Conservation (phyloP, 2,113 vertebrate genomes). For the Strix uralensis region DNA sequence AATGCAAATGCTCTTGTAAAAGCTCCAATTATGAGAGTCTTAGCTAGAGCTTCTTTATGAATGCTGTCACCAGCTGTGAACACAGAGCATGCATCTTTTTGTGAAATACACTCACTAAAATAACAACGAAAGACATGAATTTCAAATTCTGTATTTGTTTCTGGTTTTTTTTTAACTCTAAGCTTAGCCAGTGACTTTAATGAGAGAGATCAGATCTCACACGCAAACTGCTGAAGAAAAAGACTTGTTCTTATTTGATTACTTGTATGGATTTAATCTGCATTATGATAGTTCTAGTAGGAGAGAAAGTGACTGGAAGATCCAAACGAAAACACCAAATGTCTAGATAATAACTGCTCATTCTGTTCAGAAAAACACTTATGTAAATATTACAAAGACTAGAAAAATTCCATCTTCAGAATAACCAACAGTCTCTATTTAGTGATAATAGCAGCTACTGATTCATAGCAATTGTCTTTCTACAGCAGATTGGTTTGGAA, state of each 20-base stretch:
- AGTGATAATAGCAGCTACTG: background rate
- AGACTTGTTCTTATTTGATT: background rate
- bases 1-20: background rate
- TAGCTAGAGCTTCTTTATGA: background rate
- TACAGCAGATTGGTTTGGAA: conserved; percentile 21
- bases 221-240: background rate
- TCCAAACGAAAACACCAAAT: background rate
- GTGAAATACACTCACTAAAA: background rate
- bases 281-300: background rate
- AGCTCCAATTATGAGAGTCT: background rate
- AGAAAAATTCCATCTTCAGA: conserved; percentile 8
- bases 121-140: background rate
- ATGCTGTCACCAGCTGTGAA: background rate
- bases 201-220: background rate
- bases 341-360: background rate
- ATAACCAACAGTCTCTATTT: background rate
- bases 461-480: background rate
- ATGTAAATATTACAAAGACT: background rate
- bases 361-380: background rate
- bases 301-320: background rate
- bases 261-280: background rate
- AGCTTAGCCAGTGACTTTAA: background rate
- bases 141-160: background rate
- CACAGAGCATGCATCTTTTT: background rate
- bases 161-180: background rate